Base-by-base conservation (phyloP, 2,113 vertebrate genomes). In the Microtus pennsylvanicus region DNA sequence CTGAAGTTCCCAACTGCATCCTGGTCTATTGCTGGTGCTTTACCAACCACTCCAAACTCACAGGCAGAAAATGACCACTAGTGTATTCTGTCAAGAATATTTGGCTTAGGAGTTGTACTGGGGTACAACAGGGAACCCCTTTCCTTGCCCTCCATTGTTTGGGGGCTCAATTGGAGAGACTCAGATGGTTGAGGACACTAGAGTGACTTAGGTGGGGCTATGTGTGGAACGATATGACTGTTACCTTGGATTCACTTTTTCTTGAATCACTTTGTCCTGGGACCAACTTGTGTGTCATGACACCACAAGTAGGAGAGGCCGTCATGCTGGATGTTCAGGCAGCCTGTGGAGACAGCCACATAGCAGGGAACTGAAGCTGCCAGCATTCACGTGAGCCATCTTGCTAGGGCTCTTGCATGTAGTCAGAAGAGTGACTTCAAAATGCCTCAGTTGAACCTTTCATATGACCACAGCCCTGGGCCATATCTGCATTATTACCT, bases 51-150 rank as follows among this genome's bases (percentile, higher is more conserved):
- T 83, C 22, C 8, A 55, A 85, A 89, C 50, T 61, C 42, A 91
- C 4, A 95, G 69, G 70, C 30, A 22, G 61, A 38, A n/a, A 83
- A 82, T 30, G 81, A 72, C 58, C 38, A 72, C 58, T 33, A 75
- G 28, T 91, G 88, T 70, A 74, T 95, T 91, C 33, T 52, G n/a
- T 91, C 5, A 74, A 58, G 61, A 63, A 80, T 91, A 50, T 50
- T 52, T 96, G 69, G 26, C 6, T 58, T 69, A 90, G 80, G 58
- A 28, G 19, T 87, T 77, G 13, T 69, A 9, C 83, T 63, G 35
- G 30, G 22, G n/a, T 4, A 52, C n/a, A 76, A 50, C 5, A 19
- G 21, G 33, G 33, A 42, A 12, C 21, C 35, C 7, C 61, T 75
- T 10, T 78, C 38, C 75, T 26, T 95, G 8, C 3, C 67, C 55